Base-by-base conservation (phyloP, 2,888 invertebrate species). In the Onthophagus sagittarius region DNA sequence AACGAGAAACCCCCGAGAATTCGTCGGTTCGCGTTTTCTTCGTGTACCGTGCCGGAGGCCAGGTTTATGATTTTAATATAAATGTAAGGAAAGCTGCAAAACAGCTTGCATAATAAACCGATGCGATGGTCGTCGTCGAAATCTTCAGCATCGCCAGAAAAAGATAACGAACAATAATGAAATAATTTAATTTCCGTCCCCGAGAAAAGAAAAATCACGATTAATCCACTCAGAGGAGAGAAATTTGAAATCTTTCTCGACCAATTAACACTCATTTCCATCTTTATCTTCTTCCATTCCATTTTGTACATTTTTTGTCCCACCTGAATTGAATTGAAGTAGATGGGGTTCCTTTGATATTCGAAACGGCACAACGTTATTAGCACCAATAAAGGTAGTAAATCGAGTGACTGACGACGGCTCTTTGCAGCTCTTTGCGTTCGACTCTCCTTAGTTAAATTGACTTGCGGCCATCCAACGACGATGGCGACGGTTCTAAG, bases 21-120 rank as follows among this genome's bases (percentile, higher is more conserved):
- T 53, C 39, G 39, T 9, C 39, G 39, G 7, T 53, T 11, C 11
- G 39, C 39, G 39, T 53, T 53, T 23, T 23, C 23, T 23, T 23
- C 23, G 23, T 23, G 23, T 23, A 23, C 39, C 39, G 11, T 53
- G 5, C 39, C 39, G 39, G 39, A 53, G 11, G 39, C 39, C 23
- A 67, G 23, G 70, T 74, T 74, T 74, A 74, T 71, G 74, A 74
- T 74, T 74, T 74, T 74, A 74, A 74, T 74, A 74, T 74, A 74
- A 74, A 74, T 74, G 74, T 73, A 70, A 74, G 67, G 67, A n/a
- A 31, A 67, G 23, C 67, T 15, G 67, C 15, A 0, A 32, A 67
- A 67, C 32, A 23, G 67, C 67, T 67, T 23, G 67, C 67, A 67
- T 67, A 67, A 67, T 67, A 67, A 67, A 7, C 67, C 67, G 9